These are phyloP conservation scores for Phortica magna DNA, from an alignment of 2,888 invertebrate genomes.

Conservation along the genomic window DNA sequence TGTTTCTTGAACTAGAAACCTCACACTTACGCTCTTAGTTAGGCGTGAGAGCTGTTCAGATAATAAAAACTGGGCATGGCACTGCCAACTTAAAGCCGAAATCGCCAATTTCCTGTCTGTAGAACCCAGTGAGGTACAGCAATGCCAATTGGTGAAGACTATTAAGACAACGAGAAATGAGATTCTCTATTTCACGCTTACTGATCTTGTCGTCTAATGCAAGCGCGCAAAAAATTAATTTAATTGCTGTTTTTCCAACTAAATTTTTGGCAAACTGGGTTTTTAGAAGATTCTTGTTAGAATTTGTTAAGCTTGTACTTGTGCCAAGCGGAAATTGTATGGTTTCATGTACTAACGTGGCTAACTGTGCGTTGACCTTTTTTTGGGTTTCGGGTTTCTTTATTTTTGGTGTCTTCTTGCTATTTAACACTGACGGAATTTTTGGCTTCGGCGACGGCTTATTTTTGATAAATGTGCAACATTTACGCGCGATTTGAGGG, in stretches of 20 bases:
- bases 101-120: no score
- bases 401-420: not conserved
- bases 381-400: slow-evolving; percentile 18
- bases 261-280: slow-evolving; percentile 42
- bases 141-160: no score
- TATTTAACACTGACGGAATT: slow-evolving; percentile 19
- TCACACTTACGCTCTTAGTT: no score
- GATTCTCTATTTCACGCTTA: not conserved
- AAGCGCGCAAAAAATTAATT: not conserved
- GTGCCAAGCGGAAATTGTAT: slow-evolving; percentile 60
- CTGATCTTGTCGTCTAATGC: not conserved
- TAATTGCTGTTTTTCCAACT: slow-evolving; percentile 23
- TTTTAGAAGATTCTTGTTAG: slow-evolving; percentile 48
- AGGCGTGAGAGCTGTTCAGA: no score
- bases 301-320: slow-evolving; percentile 46
- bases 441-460: slow-evolving; percentile 37
- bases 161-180: no score
- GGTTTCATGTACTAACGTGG: not conserved
- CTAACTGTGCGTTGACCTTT: slow-evolving; percentile 72
- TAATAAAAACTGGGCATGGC: no score
- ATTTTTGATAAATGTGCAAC: slow-evolving; percentile 69
- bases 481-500: slow-evolving; percentile 70
- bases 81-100: no score
- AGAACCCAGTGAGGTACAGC: no score
- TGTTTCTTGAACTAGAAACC: no score